Conservation (phyloP, 2,888 invertebrate genomes). For the Anaspis maculata region DNA sequence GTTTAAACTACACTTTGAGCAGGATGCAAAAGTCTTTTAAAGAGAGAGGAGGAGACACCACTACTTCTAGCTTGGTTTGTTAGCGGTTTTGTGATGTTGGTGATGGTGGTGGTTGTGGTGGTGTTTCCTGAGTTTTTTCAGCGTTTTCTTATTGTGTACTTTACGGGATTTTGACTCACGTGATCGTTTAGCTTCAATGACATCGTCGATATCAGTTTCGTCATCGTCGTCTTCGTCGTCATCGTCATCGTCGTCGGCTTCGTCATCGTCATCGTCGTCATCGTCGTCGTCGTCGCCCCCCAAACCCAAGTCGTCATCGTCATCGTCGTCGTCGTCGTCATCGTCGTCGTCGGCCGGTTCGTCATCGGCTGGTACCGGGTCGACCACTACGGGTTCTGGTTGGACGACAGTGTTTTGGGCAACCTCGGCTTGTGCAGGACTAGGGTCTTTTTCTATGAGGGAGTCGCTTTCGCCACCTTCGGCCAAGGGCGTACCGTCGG, state of each 20-base stretch:
- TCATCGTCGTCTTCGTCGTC: slow-evolving; percentile 62
- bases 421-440: slow-evolving; percentile 22
- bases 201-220: slow-evolving; percentile 58
- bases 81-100: slow-evolving; percentile 28
- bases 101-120: slow-evolving; percentile 32
- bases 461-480: slow-evolving; percentile 22
- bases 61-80: slow-evolving; percentile 31
- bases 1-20: no score
- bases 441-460: slow-evolving; percentile 36
- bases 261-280: slow-evolving; percentile 55
- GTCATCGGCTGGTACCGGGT: slow-evolving; percentile 38
- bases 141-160: slow-evolving; percentile 35
- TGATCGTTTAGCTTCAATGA: slow-evolving; percentile 64
- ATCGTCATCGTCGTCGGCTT: slow-evolving; percentile 57
- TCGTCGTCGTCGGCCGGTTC: slow-evolving; percentile 40
- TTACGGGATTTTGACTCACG: slow-evolving; percentile 69
- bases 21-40: slow-evolving; percentile 35
- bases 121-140: slow-evolving; percentile 34
- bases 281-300: slow-evolving; percentile 47
- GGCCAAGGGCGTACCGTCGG: slow-evolving; percentile 22
- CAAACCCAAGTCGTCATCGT: slow-evolving; percentile 43
- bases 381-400: slow-evolving; percentile 32
- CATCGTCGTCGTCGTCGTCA: slow-evolving; percentile 41
- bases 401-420: slow-evolving; percentile 21
- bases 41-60: slow-evolving; percentile 33